Base-by-base conservation (phyloP, 1,140 invertebrate species). In the Pygmarrhopalites habei region DNA sequence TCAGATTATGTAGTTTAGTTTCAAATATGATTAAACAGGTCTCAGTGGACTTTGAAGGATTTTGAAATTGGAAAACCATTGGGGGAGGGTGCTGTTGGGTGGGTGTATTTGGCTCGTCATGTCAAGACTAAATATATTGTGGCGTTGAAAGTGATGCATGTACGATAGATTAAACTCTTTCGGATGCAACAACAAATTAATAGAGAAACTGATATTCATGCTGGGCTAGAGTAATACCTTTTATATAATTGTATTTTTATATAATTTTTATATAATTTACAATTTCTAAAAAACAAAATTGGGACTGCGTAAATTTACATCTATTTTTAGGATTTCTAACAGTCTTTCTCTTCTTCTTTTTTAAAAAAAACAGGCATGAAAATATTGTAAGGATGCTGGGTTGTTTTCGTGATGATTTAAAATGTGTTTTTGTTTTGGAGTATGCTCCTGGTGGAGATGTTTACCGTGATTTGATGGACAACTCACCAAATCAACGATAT, bases 161-260 rank as follows among this genome's bases (percentile, higher is more conserved):
- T 94, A n/a, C n/a, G n/a, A n/a, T n/a, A n/a, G n/a, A n/a, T n/a
- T n/a, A n/a, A n/a, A n/a, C n/a, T n/a, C n/a, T n/a, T n/a, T n/a
- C n/a, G 79, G 55, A 88, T 92, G 58, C 88, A 92, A 72, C 82
- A 87, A 61, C 90, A 94, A 77, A 84, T 91, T 0, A 76, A 92
- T 69, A 79, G 94, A 70, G 95, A 98, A 81, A 94, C 97, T 73
- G 93, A 97, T 80, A 98, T 98, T 74, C 94, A 98, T 73, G 87
- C 88, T 29, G 90, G 92, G 77, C 80, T 98, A 43, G 84, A 83
- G 83, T 86, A 76, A 72, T n/a, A n/a, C n/a, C n/a, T n/a, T n/a
- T n/a, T n/a, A n/a, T n/a, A n/a, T n/a, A n/a, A n/a, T n/a, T n/a
- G n/a, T n/a, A n/a, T n/a, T n/a, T n/a, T n/a, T n/a, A n/a, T n/a